A percentile compares a stretch with the other conserved stretches of the same genome.
These are phyloP conservation scores for Coranthus polyacanthus DNA, from an alignment of 2,797 vertebrate species.

Conservation along the genomic window DNA sequence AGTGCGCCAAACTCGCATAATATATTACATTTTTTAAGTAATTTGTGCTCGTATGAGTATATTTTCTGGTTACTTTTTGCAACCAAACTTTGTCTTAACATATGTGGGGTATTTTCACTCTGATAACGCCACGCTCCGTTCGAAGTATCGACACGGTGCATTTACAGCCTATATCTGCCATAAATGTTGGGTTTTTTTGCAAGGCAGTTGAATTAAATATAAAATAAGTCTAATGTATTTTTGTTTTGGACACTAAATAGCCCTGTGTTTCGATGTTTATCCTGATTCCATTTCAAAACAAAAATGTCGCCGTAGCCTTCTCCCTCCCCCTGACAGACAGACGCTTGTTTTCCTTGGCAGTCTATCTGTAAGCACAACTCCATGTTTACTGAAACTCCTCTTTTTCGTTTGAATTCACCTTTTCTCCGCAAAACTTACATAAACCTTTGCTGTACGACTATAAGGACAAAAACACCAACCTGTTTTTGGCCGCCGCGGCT, in stretches of 20 bases:
- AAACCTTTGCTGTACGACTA: neutral
- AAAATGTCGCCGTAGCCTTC: constrained; percentile 75
- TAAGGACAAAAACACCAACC: constrained; percentile 83
- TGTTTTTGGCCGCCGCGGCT: constrained; percentile 99
- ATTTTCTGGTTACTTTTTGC: neutral
- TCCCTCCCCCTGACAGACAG: constrained; percentile 50
- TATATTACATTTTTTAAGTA: neutral
- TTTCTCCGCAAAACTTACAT: neutral
- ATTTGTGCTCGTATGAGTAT: no score
- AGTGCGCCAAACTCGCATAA: neutral
- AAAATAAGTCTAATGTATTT: neutral
- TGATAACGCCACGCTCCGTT: neutral
- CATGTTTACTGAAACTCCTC: neutral
- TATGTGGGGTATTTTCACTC: neutral
- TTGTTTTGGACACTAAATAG: neutral
- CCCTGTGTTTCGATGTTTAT: constrained; percentile 35
- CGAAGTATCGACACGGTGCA: constrained; percentile 9
- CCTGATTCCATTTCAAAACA: constrained; percentile 60
- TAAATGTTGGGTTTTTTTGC: neutral
- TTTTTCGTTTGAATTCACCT: neutral
- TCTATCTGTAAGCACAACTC: constrained; percentile 13
- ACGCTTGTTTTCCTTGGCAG: constrained; percentile 14
- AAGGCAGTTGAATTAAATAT: neutral
- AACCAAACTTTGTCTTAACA: neutral
- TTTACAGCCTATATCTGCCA: neutral